Percentiles rank a stretch among this genome's conserved stretches.
Conservation (phyloP, 2,113 vertebrate genomes). For the Equus quagga region DNA sequence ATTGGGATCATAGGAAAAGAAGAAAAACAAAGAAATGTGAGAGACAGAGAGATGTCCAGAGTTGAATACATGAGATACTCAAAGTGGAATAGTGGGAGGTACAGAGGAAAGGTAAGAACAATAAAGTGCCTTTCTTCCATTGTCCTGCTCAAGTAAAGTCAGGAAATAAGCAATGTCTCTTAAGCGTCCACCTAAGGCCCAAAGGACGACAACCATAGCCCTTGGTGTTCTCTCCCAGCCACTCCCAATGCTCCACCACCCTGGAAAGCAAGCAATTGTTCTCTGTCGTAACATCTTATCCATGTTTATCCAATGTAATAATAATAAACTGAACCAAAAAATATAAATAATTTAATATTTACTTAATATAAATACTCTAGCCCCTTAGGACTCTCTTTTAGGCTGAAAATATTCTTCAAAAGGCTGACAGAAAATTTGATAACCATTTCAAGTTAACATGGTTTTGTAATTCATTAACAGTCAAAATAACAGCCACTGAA, state of each 20-base stretch:
- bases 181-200: neutral
- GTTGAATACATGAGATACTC: neutral
- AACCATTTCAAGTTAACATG: neutral
- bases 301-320: neutral
- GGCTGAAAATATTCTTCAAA: neutral
- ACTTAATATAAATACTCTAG: neutral
- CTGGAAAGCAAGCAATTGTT: neutral
- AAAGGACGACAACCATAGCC: too few relatives aligned
- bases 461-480: neutral
- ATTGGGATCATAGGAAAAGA: neutral
- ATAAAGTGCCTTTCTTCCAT: neutral
- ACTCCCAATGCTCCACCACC: neutral
- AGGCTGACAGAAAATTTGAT: neutral
- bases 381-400: neutral
- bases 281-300: neutral
- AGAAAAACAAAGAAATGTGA: neutral
- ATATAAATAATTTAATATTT: neutral
- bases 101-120: neutral
- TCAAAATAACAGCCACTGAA: neutral
- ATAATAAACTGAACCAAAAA: neutral
- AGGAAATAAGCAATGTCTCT: neutral
- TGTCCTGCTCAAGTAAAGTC: neutral
- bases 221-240: neutral
- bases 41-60: neutral
- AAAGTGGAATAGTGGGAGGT: neutral